Evolutionary conservation across 2,888 invertebrate genomes (phyloP).

Genomic region (Drosophila neoperkinsi): DNA sequence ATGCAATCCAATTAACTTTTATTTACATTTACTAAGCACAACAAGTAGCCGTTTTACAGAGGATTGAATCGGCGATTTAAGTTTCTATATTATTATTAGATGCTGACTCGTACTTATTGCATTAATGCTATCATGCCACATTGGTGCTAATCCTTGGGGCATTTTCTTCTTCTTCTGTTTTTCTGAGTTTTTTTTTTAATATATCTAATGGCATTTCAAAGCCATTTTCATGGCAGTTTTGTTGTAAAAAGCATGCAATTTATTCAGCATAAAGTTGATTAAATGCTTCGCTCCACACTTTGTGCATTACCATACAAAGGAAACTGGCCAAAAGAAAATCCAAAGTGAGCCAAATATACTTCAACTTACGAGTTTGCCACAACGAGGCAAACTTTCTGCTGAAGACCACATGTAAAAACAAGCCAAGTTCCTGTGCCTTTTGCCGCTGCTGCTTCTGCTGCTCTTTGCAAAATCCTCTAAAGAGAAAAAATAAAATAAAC

Average conservation of each 20-base stretch:
- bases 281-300: constrained; percentile 54
- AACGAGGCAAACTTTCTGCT: constrained; percentile 45
- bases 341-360: constrained; percentile 31
- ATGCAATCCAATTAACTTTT: background rate
- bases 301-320: constrained; percentile 64
- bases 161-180: background rate
- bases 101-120: constrained; percentile 1
- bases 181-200: constrained; percentile 48
- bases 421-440: constrained; percentile 21
- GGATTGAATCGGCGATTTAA: background rate
- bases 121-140: constrained; percentile 6
- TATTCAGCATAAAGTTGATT: constrained; percentile 73
- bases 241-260: constrained; percentile 30
- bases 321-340: constrained; percentile 26
- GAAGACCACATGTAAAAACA: constrained; percentile 61
- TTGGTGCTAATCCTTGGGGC: constrained; percentile 43
- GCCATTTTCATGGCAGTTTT: constrained; percentile 8
- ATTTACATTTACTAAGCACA: background rate
- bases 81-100: background rate
- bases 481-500: constrained; percentile 14
- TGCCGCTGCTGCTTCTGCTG: constrained; percentile 7
- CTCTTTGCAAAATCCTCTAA: constrained; percentile 65
- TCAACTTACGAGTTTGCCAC: constrained; percentile 35
- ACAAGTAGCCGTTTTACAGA: background rate
- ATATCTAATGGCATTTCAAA: constrained; percentile 60